Evolutionary conservation across 2,113 vertebrate genomes (phyloP), one percentile per base, ranked within the genome.

Genomic region (Tupaia chinensis): DNA sequence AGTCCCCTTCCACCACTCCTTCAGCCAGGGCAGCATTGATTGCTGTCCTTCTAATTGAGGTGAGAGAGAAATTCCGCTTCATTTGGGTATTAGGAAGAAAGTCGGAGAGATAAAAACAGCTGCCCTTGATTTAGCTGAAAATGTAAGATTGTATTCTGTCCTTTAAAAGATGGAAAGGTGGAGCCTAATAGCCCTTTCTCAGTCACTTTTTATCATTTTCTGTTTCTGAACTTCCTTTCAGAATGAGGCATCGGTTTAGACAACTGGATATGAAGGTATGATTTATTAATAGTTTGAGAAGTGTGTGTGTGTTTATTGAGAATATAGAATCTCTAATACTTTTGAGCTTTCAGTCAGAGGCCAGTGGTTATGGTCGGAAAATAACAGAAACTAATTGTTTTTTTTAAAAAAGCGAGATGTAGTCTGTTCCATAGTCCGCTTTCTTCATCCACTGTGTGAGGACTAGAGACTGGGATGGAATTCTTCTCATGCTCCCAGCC

Each of bases 221-320:
- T 69, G 15, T 82, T 15, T n/a, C 66, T 56, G 76, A 78, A 93
- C 97, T 82, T 96, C 14, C 82, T 97, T 96, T 84, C 93, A 99
- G 98, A 96, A 98, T 98, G 95, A 74, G 93, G 11, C 98, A 98
- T 95, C 98, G 98, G 11, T 99, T 99, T 29, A 98, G 98, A 96
- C 98, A 99, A 74, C 97, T 99, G 98, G 98, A 99, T 89, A 93
- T 98, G 44, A 99, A 99, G 98, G 98, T 99, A 98, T 5, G 60
- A 16, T 61, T 83, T 34, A 76, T 93, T 81, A 25, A 63, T 61
- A 53, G 53, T 68, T 44, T 56, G 20, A 44, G 60, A 73, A 89
- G 8, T 29, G 7, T n/a, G 44, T 63, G 29, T 80, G 32, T 23
- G 17, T 76, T 27, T 78, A 53, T 29, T 44, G 44, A 44, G 44